These are phyloP conservation scores for Glyptemys insculpta DNA, from an alignment of 2,797 vertebrate species.

Conservation along the genomic window DNA sequence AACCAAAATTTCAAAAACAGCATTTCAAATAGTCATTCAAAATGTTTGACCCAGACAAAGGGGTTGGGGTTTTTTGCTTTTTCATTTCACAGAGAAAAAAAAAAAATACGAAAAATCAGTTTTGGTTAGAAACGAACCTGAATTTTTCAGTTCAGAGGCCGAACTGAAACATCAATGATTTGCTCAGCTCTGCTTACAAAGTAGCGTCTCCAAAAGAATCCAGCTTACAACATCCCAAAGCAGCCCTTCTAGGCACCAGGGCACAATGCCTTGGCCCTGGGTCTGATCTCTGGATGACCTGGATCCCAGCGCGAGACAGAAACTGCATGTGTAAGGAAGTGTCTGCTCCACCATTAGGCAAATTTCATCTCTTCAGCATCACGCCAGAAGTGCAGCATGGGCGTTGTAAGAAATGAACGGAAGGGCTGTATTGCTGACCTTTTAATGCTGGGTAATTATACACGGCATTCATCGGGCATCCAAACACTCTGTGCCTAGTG, in stretches of 20 bases:
- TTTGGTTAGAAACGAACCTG: background rate
- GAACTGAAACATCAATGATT: background rate
- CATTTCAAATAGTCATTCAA: background rate
- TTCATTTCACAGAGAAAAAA: background rate
- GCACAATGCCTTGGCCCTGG: background rate
- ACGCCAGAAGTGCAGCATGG: background rate
- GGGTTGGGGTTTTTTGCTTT: background rate
- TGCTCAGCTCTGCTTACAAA: background rate
- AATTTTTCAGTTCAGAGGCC: background rate
- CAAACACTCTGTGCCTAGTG: background rate
- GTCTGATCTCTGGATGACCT: fast-evolving
- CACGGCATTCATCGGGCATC: background rate
- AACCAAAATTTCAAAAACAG: background rate
- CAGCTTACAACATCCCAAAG: background rate
- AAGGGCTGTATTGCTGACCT: background rate
- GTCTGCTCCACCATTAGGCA: background rate
- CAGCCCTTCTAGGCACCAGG: background rate
- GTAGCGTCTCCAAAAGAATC: background rate
- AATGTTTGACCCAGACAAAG: background rate
- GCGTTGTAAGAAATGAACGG: background rate
- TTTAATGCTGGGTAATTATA: background rate
- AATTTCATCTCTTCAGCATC: background rate
- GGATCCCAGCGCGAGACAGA: background rate
- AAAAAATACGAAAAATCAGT: background rate
- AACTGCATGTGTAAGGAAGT: background rate